Base-by-base conservation (phyloP, 1,140 invertebrate species). In the Parapsyche elsis region DNA sequence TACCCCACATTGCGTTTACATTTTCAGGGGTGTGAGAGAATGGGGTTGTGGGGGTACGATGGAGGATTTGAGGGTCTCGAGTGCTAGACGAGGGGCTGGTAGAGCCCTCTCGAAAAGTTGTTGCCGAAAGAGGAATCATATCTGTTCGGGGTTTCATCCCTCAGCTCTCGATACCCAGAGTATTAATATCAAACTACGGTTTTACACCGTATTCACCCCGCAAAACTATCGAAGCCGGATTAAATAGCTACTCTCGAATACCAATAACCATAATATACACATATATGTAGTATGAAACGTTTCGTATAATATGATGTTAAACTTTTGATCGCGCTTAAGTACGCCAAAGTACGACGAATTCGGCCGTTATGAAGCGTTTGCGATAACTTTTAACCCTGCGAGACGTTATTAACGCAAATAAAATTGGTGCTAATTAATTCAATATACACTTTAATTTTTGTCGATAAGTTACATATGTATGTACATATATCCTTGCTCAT, bases 171-270 rank as follows among this genome's bases (percentile, higher is more conserved):
- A 12, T 16, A 53, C 10, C 10, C 16, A 5, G 4, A 10, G 49
- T 53, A 53, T 53, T 53, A 53, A 53, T 53, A 53, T 53, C 49
- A 12, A 53, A 53, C 49, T 12, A 53, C 49, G 16, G 49, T 53
- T 53, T 53, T 53, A 53, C 49, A 53, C 49, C 16, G 49, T 16
- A 12, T 53, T 53, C 49, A 2, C 49, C 49, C 16, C 4, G 10
- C 12, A 53, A 53, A 53, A 53, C 49, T 53, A 16, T 16, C 16
- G 16, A 10, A 53, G 2, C 49, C 16, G 49, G 49, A 12, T 53
- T 53, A 53, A 53, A 53, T 53, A 10, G 10, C 16, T 53, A 16
- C 12, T 53, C 49, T 12, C 10, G 49, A 53, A 53, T 53, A 53
- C 49, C 49, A 16, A 53, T 16, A 53, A 5, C 16, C 49, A 53